phyloP scores from a whole-genome alignment of 2,113 vertebrate genomes.

The Lathamus discolor region DNA sequence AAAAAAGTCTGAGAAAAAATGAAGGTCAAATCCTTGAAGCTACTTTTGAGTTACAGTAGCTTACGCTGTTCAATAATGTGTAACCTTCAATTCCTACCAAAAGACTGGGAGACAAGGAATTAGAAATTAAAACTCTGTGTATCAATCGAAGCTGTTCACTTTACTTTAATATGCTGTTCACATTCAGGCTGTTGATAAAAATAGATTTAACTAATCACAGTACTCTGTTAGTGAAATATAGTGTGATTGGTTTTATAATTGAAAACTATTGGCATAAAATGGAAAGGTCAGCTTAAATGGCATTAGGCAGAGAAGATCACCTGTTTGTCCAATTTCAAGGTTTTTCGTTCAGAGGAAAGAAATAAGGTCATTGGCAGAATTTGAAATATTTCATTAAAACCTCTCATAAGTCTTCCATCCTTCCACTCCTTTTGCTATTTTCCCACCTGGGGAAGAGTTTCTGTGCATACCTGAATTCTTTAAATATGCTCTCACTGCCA shows the following conservation, averaged over 20 bases:
- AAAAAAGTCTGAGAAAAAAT: neutral
- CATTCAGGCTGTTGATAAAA: slow-evolving; percentile 57
- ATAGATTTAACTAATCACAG: slow-evolving; percentile 55
- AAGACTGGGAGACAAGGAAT: neutral
- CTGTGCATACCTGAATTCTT: neutral
- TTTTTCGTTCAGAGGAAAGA: neutral
- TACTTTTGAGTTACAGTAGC: neutral
- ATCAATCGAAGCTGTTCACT: slow-evolving; percentile 41
- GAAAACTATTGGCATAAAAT: slow-evolving; percentile 42
- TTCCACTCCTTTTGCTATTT: neutral
- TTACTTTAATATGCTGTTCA: slow-evolving; percentile 29
- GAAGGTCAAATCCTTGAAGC: slow-evolving; percentile 6
- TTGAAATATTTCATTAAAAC: neutral
- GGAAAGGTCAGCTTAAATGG: slow-evolving; percentile 40
- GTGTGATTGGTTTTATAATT: slow-evolving; percentile 45
- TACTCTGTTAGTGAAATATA: slow-evolving; percentile 22
- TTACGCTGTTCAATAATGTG: neutral
- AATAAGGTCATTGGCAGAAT: neutral
- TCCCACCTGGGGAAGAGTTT: neutral
- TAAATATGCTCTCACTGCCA: neutral
- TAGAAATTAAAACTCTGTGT: slow-evolving; percentile 15
- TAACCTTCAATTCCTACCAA: slow-evolving; percentile 20
- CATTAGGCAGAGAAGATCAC: neutral
- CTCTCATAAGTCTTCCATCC: neutral
- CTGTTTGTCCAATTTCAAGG: slow-evolving; percentile 4